Evolutionary conservation across 2,113 vertebrate species (phyloP).

Genomic region (Danio rerio): GRCz12tu NC_133178.1:66128001-66128500

Average conservation of each 20-base stretch:
- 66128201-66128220: background rate
- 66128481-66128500: too few relatives aligned
- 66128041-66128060: constrained; percentile 48
- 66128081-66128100: constrained; percentile 63
- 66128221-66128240: background rate
- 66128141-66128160: constrained; percentile 71
- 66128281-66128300: too few relatives aligned
- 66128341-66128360: too few relatives aligned
- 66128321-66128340: too few relatives aligned
- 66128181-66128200: background rate
- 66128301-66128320: too few relatives aligned
- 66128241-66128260: background rate
- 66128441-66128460: too few relatives aligned
- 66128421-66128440: too few relatives aligned
- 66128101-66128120: constrained; percentile 67
- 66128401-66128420: too few relatives aligned
- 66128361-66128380: too few relatives aligned
- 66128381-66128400: too few relatives aligned
- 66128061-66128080: constrained; percentile 71
- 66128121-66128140: constrained; percentile 72
- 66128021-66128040: constrained; percentile 12
- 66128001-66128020: constrained; percentile 28
- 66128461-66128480: too few relatives aligned
- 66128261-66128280: background rate
- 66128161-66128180: constrained; percentile 12